Percentiles rank a stretch among this genome's conserved stretches.
phyloP scores from a whole-genome alignment of 1,140 invertebrate genomes.

The Drosophila ananassae region DNA sequence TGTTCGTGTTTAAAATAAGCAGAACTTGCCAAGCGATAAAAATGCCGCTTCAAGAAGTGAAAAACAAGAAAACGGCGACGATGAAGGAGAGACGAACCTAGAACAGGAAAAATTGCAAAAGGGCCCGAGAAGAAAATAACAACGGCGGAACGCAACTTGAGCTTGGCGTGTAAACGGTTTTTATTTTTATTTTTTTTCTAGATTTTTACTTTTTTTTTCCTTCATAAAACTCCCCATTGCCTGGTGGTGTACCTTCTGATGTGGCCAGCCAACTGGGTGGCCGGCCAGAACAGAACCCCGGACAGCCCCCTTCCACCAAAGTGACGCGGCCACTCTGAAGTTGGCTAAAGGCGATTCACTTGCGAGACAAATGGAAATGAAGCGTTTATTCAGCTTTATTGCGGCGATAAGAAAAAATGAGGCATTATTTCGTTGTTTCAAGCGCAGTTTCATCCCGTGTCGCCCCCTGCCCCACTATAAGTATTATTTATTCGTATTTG shows the following conservation, averaged over 20 bases:
- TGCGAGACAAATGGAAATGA: constrained; percentile 82
- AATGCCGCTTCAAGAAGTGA: constrained; percentile 63
- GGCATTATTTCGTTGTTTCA: constrained; percentile 80
- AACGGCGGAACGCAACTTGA: constrained; percentile 51
- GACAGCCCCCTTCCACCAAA: constrained; percentile 31
- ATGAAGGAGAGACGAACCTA: constrained; percentile 44
- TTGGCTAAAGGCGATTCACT: constrained; percentile 69
- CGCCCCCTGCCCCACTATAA: constrained; percentile 15
- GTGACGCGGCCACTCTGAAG: constrained; percentile 70
- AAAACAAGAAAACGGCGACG: constrained; percentile 47
- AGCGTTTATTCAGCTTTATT: constrained; percentile 84
- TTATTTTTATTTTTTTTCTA: constrained; percentile 44
- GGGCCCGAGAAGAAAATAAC: constrained; percentile 28
- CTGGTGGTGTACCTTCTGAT: constrained; percentile 48
- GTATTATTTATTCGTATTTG: constrained; percentile 64
- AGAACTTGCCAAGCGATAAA: constrained; percentile 76
- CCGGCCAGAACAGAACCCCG: constrained; percentile 31
- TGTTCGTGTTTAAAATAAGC: constrained; percentile 79
- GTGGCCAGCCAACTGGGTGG: constrained; percentile 69
- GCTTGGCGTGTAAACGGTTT: constrained; percentile 77
- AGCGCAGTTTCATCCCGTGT: constrained; percentile 46
- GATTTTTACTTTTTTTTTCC: constrained; percentile 23
- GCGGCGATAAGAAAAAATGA: constrained; percentile 83
- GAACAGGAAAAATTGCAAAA: constrained; percentile 65
- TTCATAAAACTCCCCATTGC: constrained; percentile 8